Evolutionary conservation across 2,797 vertebrate genomes (phyloP), one percentile per base, ranked within the genome.

Genomic region (Octomys mimax): DNA sequence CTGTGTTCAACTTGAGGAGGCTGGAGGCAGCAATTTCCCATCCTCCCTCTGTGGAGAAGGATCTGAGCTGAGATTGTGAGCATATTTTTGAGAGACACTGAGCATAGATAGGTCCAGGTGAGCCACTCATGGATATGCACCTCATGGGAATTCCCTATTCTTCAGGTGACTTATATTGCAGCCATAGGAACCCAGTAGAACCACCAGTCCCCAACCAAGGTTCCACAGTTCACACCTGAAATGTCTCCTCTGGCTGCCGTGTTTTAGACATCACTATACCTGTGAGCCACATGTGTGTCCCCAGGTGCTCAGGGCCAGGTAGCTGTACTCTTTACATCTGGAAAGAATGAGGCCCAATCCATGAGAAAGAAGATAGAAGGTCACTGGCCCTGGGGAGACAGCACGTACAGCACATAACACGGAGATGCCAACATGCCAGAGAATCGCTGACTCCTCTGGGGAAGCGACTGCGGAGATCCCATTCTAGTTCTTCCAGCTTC

Each of bases 381-480:
- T 22, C 18, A 1, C 5, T 10, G 26, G 1, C 33, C 61, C 7
- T 0, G n/a, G n/a, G 9, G 12, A 42, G 9, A 39, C 19, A 22
- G 21, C 1, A 0, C 22, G 6, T 61, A 24, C 0, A 6, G 22
- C 49, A 24, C 1, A 0, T 5, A 1, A 3, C 4, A 2, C 10
- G 31, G 77, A 33, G 62, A 42, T 18, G 18, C 0, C 49, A 52
- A 5, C 31, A 8, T 24, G 28, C 33, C 18, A 10, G 10, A 64
- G 26, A 68, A 61, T 18, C 85, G 12, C 6, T 18, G 16, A 4
- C 54, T 39, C 19, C 12, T 36, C 49, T 52, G 59, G 2, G 5
- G 2, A 92, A 26, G 62, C 16, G 1, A 28, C 26, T 13, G 19
- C 26, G 14, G 24, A 2, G 24, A 21, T 79, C 28, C 19, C 12